Evolutionary conservation across 2,113 vertebrate genomes (phyloP).

Genomic region (Pelobates fuscus): DNA sequence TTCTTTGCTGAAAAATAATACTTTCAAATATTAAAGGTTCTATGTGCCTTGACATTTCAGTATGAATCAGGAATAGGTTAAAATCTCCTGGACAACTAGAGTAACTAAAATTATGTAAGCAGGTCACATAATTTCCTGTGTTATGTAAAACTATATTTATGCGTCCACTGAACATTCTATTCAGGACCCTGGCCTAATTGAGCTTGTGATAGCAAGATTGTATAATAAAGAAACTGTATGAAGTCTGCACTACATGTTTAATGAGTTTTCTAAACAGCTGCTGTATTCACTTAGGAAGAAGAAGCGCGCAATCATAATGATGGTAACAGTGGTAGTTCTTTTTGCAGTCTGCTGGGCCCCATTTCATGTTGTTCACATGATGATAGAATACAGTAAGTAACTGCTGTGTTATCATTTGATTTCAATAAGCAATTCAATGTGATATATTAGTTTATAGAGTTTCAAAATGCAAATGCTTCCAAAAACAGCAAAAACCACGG

Average conservation of each 20-base stretch:
- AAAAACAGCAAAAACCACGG: too few species aligned
- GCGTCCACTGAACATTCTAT: not conserved
- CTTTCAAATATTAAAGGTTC: not conserved
- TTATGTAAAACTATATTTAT: not conserved
- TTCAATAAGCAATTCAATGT: not conserved
- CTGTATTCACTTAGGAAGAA: conserved; percentile 68
- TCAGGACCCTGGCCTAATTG: not conserved
- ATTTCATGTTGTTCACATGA: conserved; percentile 79
- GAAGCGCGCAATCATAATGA: conserved; percentile 80
- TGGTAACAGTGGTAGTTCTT: conserved; percentile 76
- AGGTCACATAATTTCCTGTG: not conserved
- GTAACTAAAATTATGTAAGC: not conserved
- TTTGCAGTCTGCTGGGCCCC: conserved; percentile 81
- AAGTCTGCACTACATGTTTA: not conserved
- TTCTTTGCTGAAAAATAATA: not conserved
- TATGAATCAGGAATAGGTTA: not conserved
- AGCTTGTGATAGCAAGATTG: not conserved
- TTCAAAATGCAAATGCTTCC: too few species aligned
- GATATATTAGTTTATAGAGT: too few species aligned
- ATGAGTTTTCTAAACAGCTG: not conserved
- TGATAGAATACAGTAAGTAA: conserved; percentile 78
- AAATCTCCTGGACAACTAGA: not conserved
- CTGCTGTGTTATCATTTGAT: not conserved
- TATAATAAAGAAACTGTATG: not conserved
- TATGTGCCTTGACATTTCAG: not conserved